Conservation (phyloP, 2,797 vertebrate genomes). For the Sorex maritimensis region DNA sequence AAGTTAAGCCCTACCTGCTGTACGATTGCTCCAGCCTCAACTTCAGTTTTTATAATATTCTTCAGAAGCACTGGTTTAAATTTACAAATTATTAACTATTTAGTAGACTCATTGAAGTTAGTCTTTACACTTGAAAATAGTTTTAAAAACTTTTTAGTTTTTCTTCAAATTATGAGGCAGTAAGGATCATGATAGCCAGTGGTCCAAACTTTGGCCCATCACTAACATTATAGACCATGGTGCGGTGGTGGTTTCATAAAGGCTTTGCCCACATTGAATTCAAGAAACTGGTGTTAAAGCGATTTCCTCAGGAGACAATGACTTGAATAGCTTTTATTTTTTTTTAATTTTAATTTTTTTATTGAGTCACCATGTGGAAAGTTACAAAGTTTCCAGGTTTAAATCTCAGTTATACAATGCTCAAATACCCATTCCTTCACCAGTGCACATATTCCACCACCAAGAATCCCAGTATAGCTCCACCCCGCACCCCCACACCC, state of each 20-base stretch:
- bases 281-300: not conserved
- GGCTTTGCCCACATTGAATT: not conserved
- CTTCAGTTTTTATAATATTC: slow-evolving; percentile 50
- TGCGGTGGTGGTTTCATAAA: not conserved
- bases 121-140: not conserved
- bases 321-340: not conserved
- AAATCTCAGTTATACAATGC: no score
- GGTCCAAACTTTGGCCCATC: not conserved
- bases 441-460: no score
- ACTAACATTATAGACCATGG: not conserved
- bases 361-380: no score
- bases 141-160: not conserved
- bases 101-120: not conserved
- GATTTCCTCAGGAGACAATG: not conserved
- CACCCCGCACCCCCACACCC: no score
- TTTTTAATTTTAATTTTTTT: no score
- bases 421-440: no score
- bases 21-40: no score
- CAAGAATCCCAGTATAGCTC: no score
- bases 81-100: slow-evolving; percentile 47
- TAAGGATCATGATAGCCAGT: not conserved
- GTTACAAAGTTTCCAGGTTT: no score
- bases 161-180: not conserved
- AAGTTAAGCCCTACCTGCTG: no score
- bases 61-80: not conserved